Conservation (phyloP, 2,797 vertebrate species). For the Sylvia borin region DNA sequence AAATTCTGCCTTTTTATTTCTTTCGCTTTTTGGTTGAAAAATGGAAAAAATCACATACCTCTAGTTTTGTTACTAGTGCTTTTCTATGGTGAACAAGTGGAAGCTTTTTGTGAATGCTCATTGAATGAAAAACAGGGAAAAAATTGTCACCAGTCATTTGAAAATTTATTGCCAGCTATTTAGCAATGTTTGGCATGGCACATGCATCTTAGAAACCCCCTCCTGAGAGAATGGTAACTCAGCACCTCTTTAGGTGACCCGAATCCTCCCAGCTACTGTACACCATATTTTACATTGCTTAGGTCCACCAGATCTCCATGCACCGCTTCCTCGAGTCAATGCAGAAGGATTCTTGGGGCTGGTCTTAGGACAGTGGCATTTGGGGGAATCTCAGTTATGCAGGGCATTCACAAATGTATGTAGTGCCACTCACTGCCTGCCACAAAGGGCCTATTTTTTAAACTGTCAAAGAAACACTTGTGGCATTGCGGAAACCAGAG, state of each 20-base stretch:
- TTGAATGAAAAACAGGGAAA: background rate
- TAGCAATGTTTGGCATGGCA: background rate
- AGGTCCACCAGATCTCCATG: constrained; percentile 36
- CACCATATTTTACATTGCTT: background rate
- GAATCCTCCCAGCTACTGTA: background rate
- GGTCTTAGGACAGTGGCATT: constrained; percentile 81
- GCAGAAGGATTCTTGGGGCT: constrained; percentile 81
- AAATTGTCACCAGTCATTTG: background rate
- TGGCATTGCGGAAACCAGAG: constrained; percentile 82
- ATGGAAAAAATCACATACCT: background rate
- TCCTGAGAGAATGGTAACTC: background rate
- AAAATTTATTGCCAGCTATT: background rate
- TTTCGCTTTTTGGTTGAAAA: background rate
- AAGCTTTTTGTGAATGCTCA: background rate
- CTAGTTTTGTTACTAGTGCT: background rate
- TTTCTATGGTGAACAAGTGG: background rate
- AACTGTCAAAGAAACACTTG: constrained; percentile 95
- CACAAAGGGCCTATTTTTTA: constrained; percentile 94
- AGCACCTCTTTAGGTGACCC: background rate
- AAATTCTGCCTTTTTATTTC: background rate
- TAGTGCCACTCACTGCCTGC: constrained; percentile 82
- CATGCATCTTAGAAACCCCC: background rate
- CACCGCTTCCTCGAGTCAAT: constrained; percentile 29
- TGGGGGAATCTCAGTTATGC: constrained; percentile 92
- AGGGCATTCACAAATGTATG: constrained; percentile 96